A percentile compares a stretch with the other conserved stretches of the same genome.
Conservation (phyloP, 2,888 invertebrate species). For the Bellardia pandia region DNA sequence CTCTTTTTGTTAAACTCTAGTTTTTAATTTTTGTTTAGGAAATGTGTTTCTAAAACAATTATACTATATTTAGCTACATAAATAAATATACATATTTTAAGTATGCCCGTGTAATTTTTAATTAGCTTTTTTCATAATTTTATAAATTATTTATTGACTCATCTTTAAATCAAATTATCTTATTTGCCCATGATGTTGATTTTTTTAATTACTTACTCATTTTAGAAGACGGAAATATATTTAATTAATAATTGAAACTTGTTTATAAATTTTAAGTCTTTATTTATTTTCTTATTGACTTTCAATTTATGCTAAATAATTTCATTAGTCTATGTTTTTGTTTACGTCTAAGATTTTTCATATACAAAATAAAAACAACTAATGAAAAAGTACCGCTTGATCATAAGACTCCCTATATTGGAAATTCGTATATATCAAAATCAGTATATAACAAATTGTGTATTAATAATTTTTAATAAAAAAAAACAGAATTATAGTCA, state of each 20-base stretch:
- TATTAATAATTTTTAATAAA: no score
- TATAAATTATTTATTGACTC: background rate
- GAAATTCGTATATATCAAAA: no score
- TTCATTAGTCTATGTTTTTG: background rate
- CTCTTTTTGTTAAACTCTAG: no score
- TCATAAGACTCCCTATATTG: no score
- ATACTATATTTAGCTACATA: background rate
- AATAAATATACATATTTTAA: background rate
- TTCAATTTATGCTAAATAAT: background rate
- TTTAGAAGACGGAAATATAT: conserved; percentile 3
- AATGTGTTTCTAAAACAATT: no score
- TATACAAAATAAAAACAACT: background rate
- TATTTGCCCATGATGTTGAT: background rate
- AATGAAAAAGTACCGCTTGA: no score
- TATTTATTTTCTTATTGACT: background rate
- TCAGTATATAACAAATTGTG: no score
- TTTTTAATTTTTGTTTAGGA: no score
- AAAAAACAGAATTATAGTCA: no score
- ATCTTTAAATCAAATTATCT: background rate
- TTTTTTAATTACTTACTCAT: background rate
- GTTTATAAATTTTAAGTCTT: background rate
- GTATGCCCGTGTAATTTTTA: background rate
- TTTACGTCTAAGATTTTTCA: background rate
- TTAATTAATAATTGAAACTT: background rate
- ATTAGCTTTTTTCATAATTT: background rate